Evolutionary conservation across 1,140 invertebrate species (phyloP).

Genomic region (Drosophila varians): DNA sequence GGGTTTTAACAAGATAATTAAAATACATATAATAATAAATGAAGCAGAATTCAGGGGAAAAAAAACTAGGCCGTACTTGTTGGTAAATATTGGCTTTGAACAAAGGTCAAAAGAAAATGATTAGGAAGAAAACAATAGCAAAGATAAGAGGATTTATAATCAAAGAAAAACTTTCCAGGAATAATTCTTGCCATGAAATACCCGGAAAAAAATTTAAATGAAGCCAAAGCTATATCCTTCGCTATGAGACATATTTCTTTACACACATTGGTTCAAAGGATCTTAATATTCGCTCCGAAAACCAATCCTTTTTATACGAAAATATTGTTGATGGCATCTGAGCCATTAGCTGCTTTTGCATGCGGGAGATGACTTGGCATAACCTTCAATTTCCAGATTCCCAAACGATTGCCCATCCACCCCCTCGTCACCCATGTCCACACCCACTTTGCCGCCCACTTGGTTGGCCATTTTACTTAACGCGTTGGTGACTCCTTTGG

Average conservation of each 20-base stretch:
- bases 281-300: too few relatives aligned
- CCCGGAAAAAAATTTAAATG: too few relatives aligned
- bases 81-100: not conserved
- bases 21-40: not conserved
- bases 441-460: constrained; percentile 4
- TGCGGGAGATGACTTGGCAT: constrained; percentile 14
- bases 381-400: constrained; percentile 2
- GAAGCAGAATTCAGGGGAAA: not conserved
- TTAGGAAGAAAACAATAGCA: not conserved
- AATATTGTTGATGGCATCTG: not conserved
- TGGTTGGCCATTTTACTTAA: constrained; percentile 62
- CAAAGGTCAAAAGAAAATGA: not conserved
- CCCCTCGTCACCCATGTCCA: too few relatives aligned
- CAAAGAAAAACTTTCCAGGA: not conserved
- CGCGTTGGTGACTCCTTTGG: constrained; percentile 33
- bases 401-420: not conserved
- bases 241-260: too few relatives aligned
- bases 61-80: not conserved
- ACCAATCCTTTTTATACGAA: not conserved
- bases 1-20: too few relatives aligned
- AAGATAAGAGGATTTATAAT: not conserved
- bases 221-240: too few relatives aligned
- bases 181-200: not conserved
- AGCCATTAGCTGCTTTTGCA: not conserved
- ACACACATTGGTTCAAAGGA: too few relatives aligned